A percentile compares a stretch with the other conserved stretches of the same genome.
phyloP scores from a whole-genome alignment of 1,140 invertebrate genomes.

The Trichonephila clavipes region DNA sequence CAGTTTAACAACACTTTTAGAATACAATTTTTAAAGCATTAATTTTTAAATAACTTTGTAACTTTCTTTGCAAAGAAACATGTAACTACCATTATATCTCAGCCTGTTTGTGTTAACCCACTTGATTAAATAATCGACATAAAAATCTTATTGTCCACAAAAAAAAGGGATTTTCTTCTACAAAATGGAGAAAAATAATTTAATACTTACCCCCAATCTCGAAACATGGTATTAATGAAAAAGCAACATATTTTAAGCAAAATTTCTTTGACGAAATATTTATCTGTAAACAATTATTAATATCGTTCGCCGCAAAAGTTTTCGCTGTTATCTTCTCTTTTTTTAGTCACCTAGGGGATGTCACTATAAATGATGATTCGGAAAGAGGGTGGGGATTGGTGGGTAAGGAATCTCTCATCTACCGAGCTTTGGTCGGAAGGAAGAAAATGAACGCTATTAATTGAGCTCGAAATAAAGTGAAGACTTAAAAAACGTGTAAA shows the following conservation, averaged over 20 bases:
- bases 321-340: not conserved
- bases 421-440: conserved; percentile 6
- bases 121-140: conserved; percentile 14
- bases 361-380: conserved; percentile 43
- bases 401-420: conserved; percentile 43
- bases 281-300: conserved; percentile 62
- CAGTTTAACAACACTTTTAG: too few relatives aligned
- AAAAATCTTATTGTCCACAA: not conserved
- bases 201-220: conserved; percentile 19
- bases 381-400: not conserved
- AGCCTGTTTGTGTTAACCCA: not conserved
- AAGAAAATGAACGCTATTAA: conserved; percentile 35
- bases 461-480: conserved; percentile 47
- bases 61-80: not conserved
- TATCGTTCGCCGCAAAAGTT: conserved; percentile 28
- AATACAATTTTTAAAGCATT: too few relatives aligned
- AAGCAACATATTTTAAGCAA: conserved; percentile 23
- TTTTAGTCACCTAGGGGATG: conserved; percentile 7
- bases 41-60: not conserved
- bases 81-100: not conserved
- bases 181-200: not conserved
- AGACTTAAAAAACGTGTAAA: conserved; percentile 41
- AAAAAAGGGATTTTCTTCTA: not conserved
- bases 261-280: conserved; percentile 50
- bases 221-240: not conserved